Percentiles rank a stretch among this genome's conserved stretches.
Conservation (phyloP, 2,113 vertebrate genomes). For the Laticauda laticaudata region DNA sequence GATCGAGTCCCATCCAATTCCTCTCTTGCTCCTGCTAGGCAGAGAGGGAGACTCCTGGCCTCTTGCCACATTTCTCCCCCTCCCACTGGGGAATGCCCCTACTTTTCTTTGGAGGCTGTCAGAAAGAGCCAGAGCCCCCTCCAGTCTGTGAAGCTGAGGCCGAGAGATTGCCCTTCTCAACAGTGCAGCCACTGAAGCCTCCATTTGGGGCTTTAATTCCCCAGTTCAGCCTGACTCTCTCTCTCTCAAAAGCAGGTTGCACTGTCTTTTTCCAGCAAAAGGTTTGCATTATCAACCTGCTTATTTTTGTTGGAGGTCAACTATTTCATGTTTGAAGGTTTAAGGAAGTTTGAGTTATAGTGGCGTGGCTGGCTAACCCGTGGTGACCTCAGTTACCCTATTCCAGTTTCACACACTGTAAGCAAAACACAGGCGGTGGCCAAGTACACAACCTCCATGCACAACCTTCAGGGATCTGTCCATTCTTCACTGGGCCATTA, state of each 20-base stretch:
- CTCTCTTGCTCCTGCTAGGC: not conserved
- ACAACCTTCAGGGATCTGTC: not conserved
- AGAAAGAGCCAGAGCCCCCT: not conserved
- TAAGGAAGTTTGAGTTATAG: not conserved
- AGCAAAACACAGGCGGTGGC: not conserved
- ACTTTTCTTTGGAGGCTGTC: not conserved
- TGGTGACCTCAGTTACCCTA: not conserved
- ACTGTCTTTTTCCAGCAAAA: too few species aligned
- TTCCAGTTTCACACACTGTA: not conserved
- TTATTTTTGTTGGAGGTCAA: not conserved
- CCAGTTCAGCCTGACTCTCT: not conserved
- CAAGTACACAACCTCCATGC: not conserved
- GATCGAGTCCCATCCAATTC: not conserved
- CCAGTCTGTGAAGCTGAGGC: not conserved
- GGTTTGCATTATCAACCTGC: not conserved
- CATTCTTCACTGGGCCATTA: not conserved
- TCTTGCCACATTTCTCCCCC: not conserved
- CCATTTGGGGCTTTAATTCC: not conserved
- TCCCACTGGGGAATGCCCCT: not conserved
- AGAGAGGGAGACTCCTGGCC: not conserved
- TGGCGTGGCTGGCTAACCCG: not conserved
- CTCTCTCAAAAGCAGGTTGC: not conserved
- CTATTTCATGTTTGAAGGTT: not conserved
- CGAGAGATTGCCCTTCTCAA: not conserved
- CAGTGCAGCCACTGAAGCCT: not conserved